phyloP scores from a whole-genome alignment of 2,888 invertebrate genomes.

The Ernsta delagoae region DNA sequence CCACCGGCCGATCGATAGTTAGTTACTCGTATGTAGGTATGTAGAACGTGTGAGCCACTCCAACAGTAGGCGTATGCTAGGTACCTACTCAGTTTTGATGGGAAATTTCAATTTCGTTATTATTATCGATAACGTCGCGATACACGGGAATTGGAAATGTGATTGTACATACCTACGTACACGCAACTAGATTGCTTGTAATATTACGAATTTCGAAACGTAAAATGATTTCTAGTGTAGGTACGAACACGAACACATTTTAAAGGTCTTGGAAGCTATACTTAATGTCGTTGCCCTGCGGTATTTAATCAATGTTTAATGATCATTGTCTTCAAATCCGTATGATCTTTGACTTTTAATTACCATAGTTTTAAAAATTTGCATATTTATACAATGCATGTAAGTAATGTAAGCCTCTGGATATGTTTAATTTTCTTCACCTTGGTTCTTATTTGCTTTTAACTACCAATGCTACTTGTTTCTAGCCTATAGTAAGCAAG shows the following conservation, averaged over 20 bases:
- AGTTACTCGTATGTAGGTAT: no score
- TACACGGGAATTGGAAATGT: constrained; percentile 33
- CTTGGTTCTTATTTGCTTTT: no score
- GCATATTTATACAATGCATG: constrained; percentile 9
- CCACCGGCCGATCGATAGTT: constrained; percentile 67
- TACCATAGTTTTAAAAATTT: constrained; percentile 3
- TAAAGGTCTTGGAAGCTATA: neutral
- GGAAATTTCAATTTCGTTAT: constrained; percentile 39
- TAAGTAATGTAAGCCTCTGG: neutral
- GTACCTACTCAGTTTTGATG: constrained; percentile 39
- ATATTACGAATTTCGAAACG: constrained; percentile 9
- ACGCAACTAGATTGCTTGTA: constrained; percentile 11
- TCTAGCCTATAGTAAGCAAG: no score
- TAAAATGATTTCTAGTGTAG: neutral
- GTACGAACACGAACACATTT: no score
- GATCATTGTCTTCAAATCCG: constrained; percentile 26
- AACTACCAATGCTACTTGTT: no score
- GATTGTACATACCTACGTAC: constrained; percentile 15
- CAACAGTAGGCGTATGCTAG: constrained; percentile 29
- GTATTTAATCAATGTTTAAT: constrained; percentile 16
- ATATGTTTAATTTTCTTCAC: neutral
- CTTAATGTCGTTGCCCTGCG: constrained; percentile 30
- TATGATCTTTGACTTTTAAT: constrained; percentile 23
- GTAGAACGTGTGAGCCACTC: constrained; percentile 42
- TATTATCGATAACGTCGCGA: constrained; percentile 31